Evolutionary conservation across 2,113 vertebrate genomes (phyloP).

Genomic region (Mirza zaza): DNA sequence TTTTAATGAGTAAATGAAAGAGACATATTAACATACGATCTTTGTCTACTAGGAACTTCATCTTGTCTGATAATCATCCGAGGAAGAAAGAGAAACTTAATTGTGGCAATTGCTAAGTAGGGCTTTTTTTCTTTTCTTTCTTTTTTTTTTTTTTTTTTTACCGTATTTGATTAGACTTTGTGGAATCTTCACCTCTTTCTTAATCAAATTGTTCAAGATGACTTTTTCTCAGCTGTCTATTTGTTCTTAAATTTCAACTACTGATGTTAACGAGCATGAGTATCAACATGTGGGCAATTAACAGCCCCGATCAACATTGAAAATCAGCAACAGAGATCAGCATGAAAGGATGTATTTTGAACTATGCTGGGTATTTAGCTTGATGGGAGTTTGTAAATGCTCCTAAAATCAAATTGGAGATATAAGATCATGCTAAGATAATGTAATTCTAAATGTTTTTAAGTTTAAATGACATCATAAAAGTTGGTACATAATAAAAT

Average conservation of each 20-base stretch:
- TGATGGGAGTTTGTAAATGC: not conserved
- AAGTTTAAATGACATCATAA: not conserved
- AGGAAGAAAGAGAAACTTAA: not conserved
- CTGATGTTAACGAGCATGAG: not conserved
- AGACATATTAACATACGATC: not conserved
- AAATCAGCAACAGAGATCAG: not conserved
- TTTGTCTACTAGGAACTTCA: not conserved
- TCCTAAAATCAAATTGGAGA: not conserved
- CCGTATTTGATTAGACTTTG: not conserved
- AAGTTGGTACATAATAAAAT: not conserved
- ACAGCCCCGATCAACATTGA: not conserved
- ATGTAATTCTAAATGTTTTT: not conserved
- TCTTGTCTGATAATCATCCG: not conserved
- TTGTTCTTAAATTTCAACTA: not conserved
- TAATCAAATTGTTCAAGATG: not conserved
- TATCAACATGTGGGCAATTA: not conserved
- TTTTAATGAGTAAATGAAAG: not conserved
- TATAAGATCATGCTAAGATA: not conserved
- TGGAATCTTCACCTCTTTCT: not conserved
- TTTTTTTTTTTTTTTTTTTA: not conserved
- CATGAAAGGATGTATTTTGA: fast-evolving
- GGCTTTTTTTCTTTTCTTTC: not conserved
- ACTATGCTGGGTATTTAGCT: not conserved
- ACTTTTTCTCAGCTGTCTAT: not conserved
- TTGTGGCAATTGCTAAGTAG: not conserved